These are phyloP conservation scores for Cryptocephalus primarius DNA, from an alignment of 2,888 invertebrate genomes.

Conservation along the genomic window DNA sequence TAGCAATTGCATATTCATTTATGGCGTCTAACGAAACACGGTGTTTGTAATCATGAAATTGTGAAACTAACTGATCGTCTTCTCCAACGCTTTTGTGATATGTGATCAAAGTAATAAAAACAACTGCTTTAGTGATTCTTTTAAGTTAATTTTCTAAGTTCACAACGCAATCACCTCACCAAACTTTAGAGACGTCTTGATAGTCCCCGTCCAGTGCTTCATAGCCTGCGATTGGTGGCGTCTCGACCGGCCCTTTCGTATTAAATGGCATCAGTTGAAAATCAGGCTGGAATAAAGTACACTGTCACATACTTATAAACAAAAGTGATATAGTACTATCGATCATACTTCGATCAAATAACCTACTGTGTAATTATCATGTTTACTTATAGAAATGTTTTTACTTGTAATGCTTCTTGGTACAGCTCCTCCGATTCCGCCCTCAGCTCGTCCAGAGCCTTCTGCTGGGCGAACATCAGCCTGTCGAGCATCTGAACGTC, in stretches of 20 bases:
- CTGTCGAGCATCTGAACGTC: conserved; percentile 61
- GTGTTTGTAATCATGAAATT: too few relatives aligned
- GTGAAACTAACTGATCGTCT: too few relatives aligned
- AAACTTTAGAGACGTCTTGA: conserved; percentile 66
- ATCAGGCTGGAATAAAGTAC: conserved; percentile 51
- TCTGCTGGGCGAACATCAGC: conserved; percentile 57
- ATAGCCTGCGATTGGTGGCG: conserved; percentile 75
- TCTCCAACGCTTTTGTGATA: too few relatives aligned
- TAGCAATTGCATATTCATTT: too few relatives aligned
- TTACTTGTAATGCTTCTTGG: conserved; percentile 71
- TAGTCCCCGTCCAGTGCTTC: conserved; percentile 86
- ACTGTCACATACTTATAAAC: not conserved
- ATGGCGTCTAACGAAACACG: too few relatives aligned
- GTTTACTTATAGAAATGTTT: not conserved
- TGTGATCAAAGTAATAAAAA: too few relatives aligned
- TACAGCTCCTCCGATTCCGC: conserved; percentile 79
- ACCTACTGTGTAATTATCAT: not conserved
- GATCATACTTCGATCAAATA: too few relatives aligned
- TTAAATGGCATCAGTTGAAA: conserved; percentile 55
- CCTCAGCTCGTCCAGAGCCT: conserved; percentile 69
- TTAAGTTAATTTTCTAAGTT: too few relatives aligned
- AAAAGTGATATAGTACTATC: too few relatives aligned
- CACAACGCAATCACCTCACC: conserved; percentile 32
- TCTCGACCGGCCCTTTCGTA: conserved; percentile 63
- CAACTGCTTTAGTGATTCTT: too few relatives aligned